Evolutionary conservation across 2,888 invertebrate genomes (phyloP), one percentile per base, ranked within the genome.

Genomic region (Melitaea athalia): DNA sequence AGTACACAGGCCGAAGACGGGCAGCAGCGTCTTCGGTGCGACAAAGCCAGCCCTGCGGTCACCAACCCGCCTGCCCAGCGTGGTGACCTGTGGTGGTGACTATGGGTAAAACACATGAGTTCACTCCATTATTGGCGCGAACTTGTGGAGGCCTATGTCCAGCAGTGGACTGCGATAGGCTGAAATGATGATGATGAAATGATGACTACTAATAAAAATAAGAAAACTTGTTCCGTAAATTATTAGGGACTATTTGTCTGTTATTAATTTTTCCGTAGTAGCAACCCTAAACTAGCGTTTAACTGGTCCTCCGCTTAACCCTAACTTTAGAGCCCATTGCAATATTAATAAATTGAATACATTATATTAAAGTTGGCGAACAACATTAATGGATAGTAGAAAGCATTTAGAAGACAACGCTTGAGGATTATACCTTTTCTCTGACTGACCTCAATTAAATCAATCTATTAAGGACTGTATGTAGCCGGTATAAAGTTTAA

Each of bases 281-380:
- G 43, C 69, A 73, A 42, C 71, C 70, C 69, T 72, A 60, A 3
- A 15, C 49, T 49, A 68, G 61, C 60, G 60, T 71, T 75, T 71
- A 69, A 70, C 71, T 72, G 63, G 67, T 57, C 55, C 65, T 64
- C 61, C 72, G 66, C 68, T 70, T 73, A 74, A 75, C 72, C 70
- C 74, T 77, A 69, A 33, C 42, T 72, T 63, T 68, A 59, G 66
- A 59, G 72, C 74, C 72, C 67, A 75, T 76, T 71, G 77, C 75
- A 76, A 77, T 78, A 77, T 78, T 77, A 78, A 80, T 80, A 80
- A 79, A 79, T 79, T 75, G 71, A 75, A 77, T 70, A 76, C 76
- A 78, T 80, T 80, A 78, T 75, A 74, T 73, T 75, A 72, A 45
- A 71, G 70, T 70, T 64, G 68, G 68, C 65, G 63, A 67, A 70